Evolutionary conservation across 2,113 vertebrate species (phyloP).

Genomic region (Abramis brama): DNA sequence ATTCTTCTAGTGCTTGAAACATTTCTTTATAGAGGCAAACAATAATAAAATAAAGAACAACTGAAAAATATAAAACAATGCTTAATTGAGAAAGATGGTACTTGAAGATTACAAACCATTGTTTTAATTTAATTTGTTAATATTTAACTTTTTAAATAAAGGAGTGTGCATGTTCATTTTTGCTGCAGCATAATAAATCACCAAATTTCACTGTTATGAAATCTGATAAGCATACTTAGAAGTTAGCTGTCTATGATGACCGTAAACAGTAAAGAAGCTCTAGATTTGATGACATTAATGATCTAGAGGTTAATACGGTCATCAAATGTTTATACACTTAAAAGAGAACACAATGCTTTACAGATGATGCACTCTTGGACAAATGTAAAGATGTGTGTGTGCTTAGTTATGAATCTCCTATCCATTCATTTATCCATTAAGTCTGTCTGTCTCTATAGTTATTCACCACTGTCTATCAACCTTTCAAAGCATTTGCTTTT

Average conservation of each 20-base stretch:
- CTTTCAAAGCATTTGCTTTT: constrained; percentile 10
- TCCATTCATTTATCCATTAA: not conserved
- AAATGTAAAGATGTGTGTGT: not conserved
- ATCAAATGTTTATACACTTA: not conserved
- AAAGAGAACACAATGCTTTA: not conserved
- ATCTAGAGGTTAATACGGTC: not conserved
- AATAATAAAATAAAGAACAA: not conserved
- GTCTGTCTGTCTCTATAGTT: not conserved
- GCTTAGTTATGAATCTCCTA: not conserved
- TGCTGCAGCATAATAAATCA: too few species aligned
- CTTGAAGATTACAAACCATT: not conserved
- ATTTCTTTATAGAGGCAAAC: not conserved
- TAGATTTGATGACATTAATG: not conserved
- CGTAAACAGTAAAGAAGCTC: not conserved
- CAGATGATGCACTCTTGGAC: not conserved
- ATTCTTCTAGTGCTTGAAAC: not conserved
- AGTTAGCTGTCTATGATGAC: too few species aligned
- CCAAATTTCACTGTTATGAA: too few species aligned
- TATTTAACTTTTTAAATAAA: too few species aligned
- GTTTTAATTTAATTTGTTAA: not conserved
- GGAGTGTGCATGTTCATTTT: too few species aligned
- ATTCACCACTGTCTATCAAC: not conserved
- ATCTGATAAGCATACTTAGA: too few species aligned
- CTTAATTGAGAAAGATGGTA: too few species aligned
- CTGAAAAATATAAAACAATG: not conserved